Percentiles rank a stretch among this genome's conserved stretches.
These are phyloP conservation scores for Cassiopea andromeda DNA, from an alignment of 30 jellyfish, hydroid and myxozoan genomes.

Conservation along the genomic window DNA sequence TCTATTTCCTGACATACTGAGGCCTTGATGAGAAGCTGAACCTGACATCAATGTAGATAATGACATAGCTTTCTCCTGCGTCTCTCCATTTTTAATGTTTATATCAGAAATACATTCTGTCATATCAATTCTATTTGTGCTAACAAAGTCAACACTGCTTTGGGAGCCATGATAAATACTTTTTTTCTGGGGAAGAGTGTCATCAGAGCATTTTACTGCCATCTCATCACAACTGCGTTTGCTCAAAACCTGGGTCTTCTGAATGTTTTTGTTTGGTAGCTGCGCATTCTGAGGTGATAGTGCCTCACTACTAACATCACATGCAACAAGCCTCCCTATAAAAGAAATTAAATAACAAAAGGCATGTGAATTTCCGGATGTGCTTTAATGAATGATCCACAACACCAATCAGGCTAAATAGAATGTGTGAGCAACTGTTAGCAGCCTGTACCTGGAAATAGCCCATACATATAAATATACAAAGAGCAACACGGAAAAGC, in stretches of 20 bases:
- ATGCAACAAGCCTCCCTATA: too few species aligned
- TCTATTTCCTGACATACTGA: conserved; percentile 55
- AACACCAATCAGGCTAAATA: too few species aligned
- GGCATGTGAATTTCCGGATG: too few species aligned
- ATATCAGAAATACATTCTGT: conserved; percentile 29
- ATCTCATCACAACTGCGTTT: not conserved
- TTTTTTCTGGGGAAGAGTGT: not conserved
- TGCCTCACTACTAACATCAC: too few species aligned
- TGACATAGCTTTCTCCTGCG: conserved; percentile 89
- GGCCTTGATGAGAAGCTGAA: conserved; percentile 19
- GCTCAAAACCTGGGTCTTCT: not conserved
- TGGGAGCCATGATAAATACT: not conserved
- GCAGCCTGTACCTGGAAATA: too few species aligned
- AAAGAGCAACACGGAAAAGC: too few species aligned
- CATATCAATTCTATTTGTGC: conserved; percentile 8
- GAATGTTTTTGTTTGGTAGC: too few species aligned
- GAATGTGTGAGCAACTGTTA: too few species aligned
- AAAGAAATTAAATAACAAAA: too few species aligned
- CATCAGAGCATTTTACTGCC: not conserved
- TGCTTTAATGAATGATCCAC: too few species aligned
- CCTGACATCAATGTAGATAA: conserved; percentile 81
- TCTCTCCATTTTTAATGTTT: conserved; percentile 24
- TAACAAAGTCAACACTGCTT: not conserved
- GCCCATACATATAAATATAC: too few species aligned
- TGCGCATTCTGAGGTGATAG: too few species aligned